Percentiles rank a stretch among this genome's conserved stretches.
Conservation (phyloP, 2,113 vertebrate genomes). For the Solea solea region DNA sequence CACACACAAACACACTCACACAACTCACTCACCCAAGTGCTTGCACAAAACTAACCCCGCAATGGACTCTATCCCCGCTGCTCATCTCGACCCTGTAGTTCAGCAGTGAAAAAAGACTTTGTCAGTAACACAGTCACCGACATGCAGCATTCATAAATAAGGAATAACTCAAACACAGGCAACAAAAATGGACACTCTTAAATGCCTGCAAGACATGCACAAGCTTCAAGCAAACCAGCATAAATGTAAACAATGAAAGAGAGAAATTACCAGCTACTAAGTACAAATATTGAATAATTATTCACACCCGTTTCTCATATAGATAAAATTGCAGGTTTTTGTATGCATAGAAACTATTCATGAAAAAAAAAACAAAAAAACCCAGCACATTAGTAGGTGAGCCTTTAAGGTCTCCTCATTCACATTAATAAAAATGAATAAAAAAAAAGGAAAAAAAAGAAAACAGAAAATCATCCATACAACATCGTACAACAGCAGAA, state of each 20-base stretch:
- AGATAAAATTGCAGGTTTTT: slow-evolving; percentile 56
- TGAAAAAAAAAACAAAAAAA: slow-evolving; percentile 17
- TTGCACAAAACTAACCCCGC: slow-evolving; percentile 38
- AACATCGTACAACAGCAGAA: slow-evolving; percentile 57
- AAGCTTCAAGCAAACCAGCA: slow-evolving; percentile 64
- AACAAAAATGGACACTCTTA: slow-evolving; percentile 26
- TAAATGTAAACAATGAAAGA: slow-evolving; percentile 71
- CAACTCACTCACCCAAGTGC: slow-evolving; percentile 61
- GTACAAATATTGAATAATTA: slow-evolving; percentile 44
- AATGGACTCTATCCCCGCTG: neutral
- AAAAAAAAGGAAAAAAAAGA: slow-evolving; percentile 19
- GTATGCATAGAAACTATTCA: slow-evolving; percentile 75
- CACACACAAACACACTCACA: slow-evolving; percentile 27
- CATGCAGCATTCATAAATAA: slow-evolving; percentile 75
- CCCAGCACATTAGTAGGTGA: slow-evolving; percentile 35
- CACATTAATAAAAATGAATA: slow-evolving; percentile 59
- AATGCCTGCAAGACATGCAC: slow-evolving; percentile 69
- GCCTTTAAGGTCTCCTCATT: slow-evolving; percentile 57
- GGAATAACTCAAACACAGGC: slow-evolving; percentile 52
- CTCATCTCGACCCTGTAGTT: slow-evolving; percentile 50
- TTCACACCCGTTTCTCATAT: slow-evolving; percentile 71
- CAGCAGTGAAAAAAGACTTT: slow-evolving; percentile 43
- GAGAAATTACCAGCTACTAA: slow-evolving; percentile 57
- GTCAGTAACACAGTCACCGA: slow-evolving; percentile 54
- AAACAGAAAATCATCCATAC: slow-evolving; percentile 36